Percentiles rank a stretch among this genome's conserved stretches.
Evolutionary conservation across 2,113 vertebrate genomes (phyloP).

Genomic region (Equus quagga): DNA sequence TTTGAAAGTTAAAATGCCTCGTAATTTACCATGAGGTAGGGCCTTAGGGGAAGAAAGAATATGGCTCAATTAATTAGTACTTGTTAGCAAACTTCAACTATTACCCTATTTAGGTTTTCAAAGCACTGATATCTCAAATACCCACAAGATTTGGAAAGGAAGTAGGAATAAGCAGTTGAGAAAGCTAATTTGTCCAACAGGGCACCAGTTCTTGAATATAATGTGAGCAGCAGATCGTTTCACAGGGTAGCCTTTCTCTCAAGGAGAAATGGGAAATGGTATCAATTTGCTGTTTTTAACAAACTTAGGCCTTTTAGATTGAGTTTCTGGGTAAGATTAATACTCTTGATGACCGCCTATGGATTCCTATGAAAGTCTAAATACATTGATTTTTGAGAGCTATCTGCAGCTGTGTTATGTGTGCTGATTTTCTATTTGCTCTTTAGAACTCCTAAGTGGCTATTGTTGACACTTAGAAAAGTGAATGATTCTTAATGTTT

Average conservation of each 20-base stretch:
- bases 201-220: neutral
- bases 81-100: constrained; percentile 73
- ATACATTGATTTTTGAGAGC: neutral
- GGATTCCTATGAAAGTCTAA: neutral
- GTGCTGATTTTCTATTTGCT: neutral
- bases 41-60: constrained; percentile 74
- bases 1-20: constrained; percentile 67
- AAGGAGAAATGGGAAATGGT: neutral
- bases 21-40: constrained; percentile 62
- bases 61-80: constrained; percentile 81
- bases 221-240: neutral
- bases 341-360: neutral
- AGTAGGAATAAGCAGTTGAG: constrained; percentile 35
- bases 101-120: constrained; percentile 76
- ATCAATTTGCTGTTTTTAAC: neutral
- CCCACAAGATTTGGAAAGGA: constrained; percentile 67
- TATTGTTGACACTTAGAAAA: neutral
- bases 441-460: neutral
- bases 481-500: constrained; percentile 17
- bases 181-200: constrained; percentile 47
- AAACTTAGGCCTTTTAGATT: neutral
- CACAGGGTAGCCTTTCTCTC: neutral
- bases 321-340: neutral
- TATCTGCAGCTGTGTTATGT: neutral
- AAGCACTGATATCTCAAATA: constrained; percentile 66